These are phyloP conservation scores for Saturnia pavonia DNA, from an alignment of 2,888 invertebrate species.

Conservation along the genomic window DNA sequence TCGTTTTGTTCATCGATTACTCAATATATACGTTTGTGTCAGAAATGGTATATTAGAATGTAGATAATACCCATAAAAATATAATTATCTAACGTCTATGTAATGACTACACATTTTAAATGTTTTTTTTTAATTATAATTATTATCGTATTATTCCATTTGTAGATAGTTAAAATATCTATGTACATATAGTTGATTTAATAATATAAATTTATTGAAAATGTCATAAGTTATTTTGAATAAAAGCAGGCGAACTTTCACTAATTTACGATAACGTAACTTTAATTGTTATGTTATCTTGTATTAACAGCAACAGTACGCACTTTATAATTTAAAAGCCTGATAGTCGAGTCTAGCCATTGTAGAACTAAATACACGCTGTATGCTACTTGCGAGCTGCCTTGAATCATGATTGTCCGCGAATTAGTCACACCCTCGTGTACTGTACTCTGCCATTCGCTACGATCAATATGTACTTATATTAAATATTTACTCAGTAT, in stretches of 20 bases:
- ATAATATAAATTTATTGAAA: too few relatives aligned
- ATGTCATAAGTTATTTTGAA: too few relatives aligned
- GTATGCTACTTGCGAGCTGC: conserved; percentile 41
- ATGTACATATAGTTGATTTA: too few relatives aligned
- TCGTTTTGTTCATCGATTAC: background rate
- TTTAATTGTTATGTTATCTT: background rate
- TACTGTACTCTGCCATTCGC: conserved; percentile 24
- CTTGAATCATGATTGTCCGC: conserved; percentile 61
- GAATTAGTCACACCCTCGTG: conserved; percentile 62
- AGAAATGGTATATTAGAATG: background rate
- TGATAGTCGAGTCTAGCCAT: background rate
- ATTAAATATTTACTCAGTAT: background rate
- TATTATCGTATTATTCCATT: too few relatives aligned
- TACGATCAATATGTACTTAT: conserved; percentile 13
- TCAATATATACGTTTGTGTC: background rate
- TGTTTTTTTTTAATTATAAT: background rate
- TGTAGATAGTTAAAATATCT: too few relatives aligned
- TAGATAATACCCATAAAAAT: background rate
- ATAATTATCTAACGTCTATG: background rate
- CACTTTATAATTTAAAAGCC: background rate
- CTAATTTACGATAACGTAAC: background rate
- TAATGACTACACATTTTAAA: background rate
- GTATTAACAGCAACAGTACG: too few relatives aligned
- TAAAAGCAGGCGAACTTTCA: background rate
- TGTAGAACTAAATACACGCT: background rate